Evolutionary conservation across 2,888 invertebrate species (phyloP), one percentile per base, ranked within the genome.

Genomic region (Euclidia mi): DNA sequence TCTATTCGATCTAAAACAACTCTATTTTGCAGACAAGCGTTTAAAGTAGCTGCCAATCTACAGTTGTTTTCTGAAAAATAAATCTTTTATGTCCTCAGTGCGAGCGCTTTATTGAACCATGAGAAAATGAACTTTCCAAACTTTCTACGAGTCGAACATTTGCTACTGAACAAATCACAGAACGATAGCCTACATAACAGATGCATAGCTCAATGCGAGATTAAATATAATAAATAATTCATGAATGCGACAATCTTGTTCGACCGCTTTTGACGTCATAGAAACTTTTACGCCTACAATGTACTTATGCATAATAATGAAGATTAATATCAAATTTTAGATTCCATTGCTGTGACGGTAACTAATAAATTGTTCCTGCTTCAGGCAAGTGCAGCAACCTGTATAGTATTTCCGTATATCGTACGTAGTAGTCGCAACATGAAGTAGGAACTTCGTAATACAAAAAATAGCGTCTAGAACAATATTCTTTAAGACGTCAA

Each of bases 101-200:
- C 9, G 20, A 25, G 20, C 7, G 4, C 20, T 25, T 25, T 15
- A 14, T 15, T 17, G 20, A 14, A 34, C 44, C 32, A 31, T 6
- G 9, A 20, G 11, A 34, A 12, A 3, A 14, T 28, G 10, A 46
- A 46, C 37, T 46, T 46, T 46, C 46, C 64, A 66, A n/a, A 67
- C 80, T 85, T 84, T 85, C 82, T 79, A 81, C 65, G 47, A 58
- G 51, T 55, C 45, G 50, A 45, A 60, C 53, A 60, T 38, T 56
- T 57, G 44, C 45, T 59, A 40, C 55, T 60, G 56, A 56, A 52
- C 14, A 18, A 38, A 38, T 38, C 46, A 50, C 15, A 43, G 38
- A 37, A 37, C 11, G 25, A 14, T 32, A 64, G 58, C 53, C 45
- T 44, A 41, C 51, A 52, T 61, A 53, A 35, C 56, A 53, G 11